A percentile compares a stretch with the other conserved stretches of the same genome.
phyloP scores from a whole-genome alignment of 1,140 invertebrate species.

The Drosophila melanogaster region Release_6_plus_ISO1_MT NC_004354.4:20322501-20323000 shows the following conservation, averaged over 20 bases:
- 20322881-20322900: constrained; percentile 20
- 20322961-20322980: neutral
- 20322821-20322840: constrained; percentile 80
- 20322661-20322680: constrained; percentile 1
- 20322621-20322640: neutral
- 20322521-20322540: constrained; percentile 14
- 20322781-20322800: constrained; percentile 60
- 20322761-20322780: neutral
- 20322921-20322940: neutral
- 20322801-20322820: constrained; percentile 77
- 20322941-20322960: neutral
- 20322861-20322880: constrained; percentile 69
- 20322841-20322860: constrained; percentile 76
- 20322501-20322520: neutral
- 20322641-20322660: neutral
- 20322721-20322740: constrained; percentile 65
- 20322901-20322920: neutral
- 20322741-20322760: constrained; percentile 41
- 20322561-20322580: neutral
- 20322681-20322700: constrained; percentile 39
- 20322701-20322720: constrained; percentile 68
- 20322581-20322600: constrained; percentile 8
- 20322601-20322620: constrained; percentile 2
- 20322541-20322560: constrained; percentile 41
- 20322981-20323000: neutral